Conservation (phyloP, 2,888 invertebrate species). For the Ischnus inquisitorius region DNA sequence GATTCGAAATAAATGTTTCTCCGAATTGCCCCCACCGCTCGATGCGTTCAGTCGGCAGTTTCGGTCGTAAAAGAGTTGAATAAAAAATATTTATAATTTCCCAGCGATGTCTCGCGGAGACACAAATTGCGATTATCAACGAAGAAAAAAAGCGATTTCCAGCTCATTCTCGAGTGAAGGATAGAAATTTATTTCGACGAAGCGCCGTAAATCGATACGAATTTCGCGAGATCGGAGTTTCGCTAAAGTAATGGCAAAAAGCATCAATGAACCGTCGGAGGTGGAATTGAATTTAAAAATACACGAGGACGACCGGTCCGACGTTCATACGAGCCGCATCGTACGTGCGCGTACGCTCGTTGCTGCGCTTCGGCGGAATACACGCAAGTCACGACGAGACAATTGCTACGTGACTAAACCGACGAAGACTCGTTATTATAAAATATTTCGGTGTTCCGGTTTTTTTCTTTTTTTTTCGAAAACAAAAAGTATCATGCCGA, state of each 20-base stretch:
- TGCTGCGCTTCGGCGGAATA: conserved; percentile 37
- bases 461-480: conserved; percentile 36
- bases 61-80: too few relatives aligned
- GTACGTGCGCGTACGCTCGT: conserved; percentile 7
- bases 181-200: neutral
- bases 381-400: conserved; percentile 54
- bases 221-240: neutral
- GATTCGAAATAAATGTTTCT: too few relatives aligned
- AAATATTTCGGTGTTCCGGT: conserved; percentile 51
- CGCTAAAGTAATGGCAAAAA: neutral
- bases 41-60: too few relatives aligned
- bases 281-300: neutral
- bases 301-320: neutral
- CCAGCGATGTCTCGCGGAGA: too few relatives aligned
- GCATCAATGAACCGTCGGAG: neutral
- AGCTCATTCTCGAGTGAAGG: neutral
- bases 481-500: neutral
- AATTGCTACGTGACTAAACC: conserved; percentile 42
- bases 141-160: neutral
- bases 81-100: too few relatives aligned
- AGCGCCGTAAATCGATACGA: neutral
- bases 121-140: too few relatives aligned
- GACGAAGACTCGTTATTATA: conserved; percentile 38
- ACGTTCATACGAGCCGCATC: neutral
- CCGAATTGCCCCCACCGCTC: too few relatives aligned